Evolutionary conservation across 2,888 invertebrate genomes (phyloP).

Genomic region (Auanema freiburgensis): DNA sequence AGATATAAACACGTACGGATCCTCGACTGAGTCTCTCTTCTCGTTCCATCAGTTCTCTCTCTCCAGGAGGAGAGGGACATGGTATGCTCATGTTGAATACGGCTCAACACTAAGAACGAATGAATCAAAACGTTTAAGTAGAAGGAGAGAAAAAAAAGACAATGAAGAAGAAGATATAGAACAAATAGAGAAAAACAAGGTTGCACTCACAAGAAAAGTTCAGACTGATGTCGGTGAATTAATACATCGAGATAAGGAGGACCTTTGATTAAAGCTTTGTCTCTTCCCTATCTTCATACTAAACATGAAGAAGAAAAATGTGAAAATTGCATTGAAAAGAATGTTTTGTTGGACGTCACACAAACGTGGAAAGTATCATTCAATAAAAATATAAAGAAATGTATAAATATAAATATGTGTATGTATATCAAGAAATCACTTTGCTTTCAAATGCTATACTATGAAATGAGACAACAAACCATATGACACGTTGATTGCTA

Average conservation of each 20-base stretch:
- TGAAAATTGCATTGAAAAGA: too few relatives aligned
- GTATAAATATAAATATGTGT: too few relatives aligned
- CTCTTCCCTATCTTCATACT: neutral
- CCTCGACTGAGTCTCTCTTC: conserved; percentile 1
- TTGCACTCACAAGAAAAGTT: too few relatives aligned
- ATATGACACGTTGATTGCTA: too few relatives aligned
- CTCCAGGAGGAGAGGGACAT: conserved; percentile 13
- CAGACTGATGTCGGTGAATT: too few relatives aligned
- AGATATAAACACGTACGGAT: neutral
- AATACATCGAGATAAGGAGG: too few relatives aligned
- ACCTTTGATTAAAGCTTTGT: neutral
- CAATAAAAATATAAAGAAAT: too few relatives aligned
- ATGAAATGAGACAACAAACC: too few relatives aligned
- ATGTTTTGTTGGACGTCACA: too few relatives aligned
- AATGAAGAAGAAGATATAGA: neutral
- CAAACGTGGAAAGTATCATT: too few relatives aligned
- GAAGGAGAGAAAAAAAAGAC: conserved; percentile 1
- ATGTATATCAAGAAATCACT: too few relatives aligned
- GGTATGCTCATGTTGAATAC: conserved; percentile 4
- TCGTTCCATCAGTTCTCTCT: conserved; percentile 1
- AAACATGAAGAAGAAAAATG: neutral
- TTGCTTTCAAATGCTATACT: too few relatives aligned
- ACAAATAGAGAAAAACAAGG: neutral
- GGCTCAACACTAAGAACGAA: conserved; percentile 4
- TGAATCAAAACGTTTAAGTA: neutral